Conservation (phyloP, 2,888 invertebrate species). For the Campoletis raptor region DNA sequence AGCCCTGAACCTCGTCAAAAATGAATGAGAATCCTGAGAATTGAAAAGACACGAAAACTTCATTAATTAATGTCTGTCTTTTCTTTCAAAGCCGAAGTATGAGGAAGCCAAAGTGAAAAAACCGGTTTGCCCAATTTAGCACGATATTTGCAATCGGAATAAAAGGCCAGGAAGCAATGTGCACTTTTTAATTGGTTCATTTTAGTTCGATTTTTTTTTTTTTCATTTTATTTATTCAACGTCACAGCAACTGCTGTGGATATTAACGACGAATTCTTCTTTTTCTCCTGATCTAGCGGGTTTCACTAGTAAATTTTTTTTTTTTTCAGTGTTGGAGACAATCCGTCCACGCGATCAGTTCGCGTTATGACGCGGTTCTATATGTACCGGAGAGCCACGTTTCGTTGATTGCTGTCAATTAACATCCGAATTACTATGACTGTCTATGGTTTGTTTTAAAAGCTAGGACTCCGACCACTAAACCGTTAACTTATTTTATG, state of each 20-base stretch:
- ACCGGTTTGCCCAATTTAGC: slow-evolving; percentile 5
- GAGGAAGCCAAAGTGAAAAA: neutral
- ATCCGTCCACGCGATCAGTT: too few relatives aligned
- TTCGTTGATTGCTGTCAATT: too few relatives aligned
- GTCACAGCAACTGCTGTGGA: neutral
- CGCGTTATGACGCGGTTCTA: too few relatives aligned
- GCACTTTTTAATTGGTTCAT: neutral
- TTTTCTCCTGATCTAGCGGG: neutral
- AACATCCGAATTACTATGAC: neutral
- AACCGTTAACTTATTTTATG: neutral
- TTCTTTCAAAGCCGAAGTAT: neutral
- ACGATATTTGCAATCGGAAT: neutral
- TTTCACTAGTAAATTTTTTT: too few relatives aligned
- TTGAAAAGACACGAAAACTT: neutral
- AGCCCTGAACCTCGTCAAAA: neutral
- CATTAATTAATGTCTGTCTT: neutral
- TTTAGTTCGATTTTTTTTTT: neutral
- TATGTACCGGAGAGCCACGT: too few relatives aligned
- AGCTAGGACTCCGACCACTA: neutral
- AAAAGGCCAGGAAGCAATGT: slow-evolving; percentile 1
- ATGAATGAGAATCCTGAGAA: neutral
- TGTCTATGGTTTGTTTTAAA: neutral
- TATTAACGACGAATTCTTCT: neutral
- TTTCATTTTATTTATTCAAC: neutral
- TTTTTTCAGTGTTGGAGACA: too few relatives aligned